phyloP scores from a whole-genome alignment of 1,140 invertebrate genomes.

The Cyclargus thomasi region DNA sequence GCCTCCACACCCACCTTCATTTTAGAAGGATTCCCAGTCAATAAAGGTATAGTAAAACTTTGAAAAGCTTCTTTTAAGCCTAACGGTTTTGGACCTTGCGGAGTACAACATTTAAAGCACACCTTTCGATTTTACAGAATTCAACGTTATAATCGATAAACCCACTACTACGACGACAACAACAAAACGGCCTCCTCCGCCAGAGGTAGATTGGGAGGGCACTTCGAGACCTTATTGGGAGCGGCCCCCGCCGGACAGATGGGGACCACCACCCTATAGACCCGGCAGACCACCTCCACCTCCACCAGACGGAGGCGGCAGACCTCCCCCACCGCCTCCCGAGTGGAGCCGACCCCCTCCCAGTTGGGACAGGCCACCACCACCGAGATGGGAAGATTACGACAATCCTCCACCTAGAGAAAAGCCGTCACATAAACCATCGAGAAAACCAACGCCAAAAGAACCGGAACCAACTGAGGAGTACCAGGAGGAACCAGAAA shows the following conservation, averaged over 20 bases:
- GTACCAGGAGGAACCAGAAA: conserved; percentile 1
- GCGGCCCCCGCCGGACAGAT: background rate
- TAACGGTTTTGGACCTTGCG: no score
- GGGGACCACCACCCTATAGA: background rate
- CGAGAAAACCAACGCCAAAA: conserved; percentile 6
- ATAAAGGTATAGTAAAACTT: background rate
- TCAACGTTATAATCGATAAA: background rate
- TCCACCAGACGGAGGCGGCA: background rate
- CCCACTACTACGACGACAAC: background rate
- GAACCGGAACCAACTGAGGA: background rate
- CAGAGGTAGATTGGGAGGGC: background rate
- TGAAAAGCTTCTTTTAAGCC: background rate
- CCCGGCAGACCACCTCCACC: background rate
- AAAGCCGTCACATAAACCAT: conserved; percentile 10
- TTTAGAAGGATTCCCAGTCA: background rate
- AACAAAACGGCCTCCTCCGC: background rate
- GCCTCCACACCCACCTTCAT: background rate
- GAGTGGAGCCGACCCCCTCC: background rate
- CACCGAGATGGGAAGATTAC: background rate
- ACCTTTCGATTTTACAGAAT: background rate
- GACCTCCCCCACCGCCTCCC: background rate
- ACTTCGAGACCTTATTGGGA: background rate
- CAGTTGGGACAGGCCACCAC: background rate
- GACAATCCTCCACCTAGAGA: background rate
- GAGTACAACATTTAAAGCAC: background rate